Percentiles rank a stretch among this genome's conserved stretches.
phyloP scores from a whole-genome alignment of 2,113 vertebrate genomes.

The Bucco capensis region DNA sequence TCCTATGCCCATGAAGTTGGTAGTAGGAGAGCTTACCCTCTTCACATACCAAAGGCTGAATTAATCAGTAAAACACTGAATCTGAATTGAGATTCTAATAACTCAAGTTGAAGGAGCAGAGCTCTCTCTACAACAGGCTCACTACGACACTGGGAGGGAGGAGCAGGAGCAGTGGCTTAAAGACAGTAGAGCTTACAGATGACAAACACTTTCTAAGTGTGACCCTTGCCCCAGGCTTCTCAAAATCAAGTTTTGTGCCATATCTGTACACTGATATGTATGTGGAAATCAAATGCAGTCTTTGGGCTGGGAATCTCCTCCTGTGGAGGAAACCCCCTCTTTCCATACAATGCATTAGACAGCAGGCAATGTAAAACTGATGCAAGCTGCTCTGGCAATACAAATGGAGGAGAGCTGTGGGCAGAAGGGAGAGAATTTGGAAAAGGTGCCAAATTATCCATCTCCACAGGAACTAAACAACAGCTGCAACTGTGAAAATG shows the following conservation, averaged over 20 bases:
- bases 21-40: neutral
- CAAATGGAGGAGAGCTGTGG: rapidly evolving
- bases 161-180: neutral
- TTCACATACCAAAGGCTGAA: neutral
- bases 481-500: slow-evolving; percentile 2
- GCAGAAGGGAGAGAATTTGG: neutral
- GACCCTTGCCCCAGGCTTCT: neutral
- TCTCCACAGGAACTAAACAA: neutral
- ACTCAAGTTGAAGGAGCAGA: neutral
- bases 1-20: neutral
- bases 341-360: neutral
- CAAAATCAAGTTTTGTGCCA: neutral
- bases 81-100: neutral
- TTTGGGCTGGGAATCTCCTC: neutral
- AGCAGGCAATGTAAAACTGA: neutral
- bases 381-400: neutral
- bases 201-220: neutral
- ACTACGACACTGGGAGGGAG: neutral
- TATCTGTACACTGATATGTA: neutral
- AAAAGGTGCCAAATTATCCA: neutral
- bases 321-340: neutral
- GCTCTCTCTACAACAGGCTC: neutral
- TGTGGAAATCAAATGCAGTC: neutral
- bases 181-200: neutral
- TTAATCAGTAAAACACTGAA: neutral